phyloP scores from a whole-genome alignment of 92 coral and sea anemone species.

The Epizoanthus rinbou region DNA sequence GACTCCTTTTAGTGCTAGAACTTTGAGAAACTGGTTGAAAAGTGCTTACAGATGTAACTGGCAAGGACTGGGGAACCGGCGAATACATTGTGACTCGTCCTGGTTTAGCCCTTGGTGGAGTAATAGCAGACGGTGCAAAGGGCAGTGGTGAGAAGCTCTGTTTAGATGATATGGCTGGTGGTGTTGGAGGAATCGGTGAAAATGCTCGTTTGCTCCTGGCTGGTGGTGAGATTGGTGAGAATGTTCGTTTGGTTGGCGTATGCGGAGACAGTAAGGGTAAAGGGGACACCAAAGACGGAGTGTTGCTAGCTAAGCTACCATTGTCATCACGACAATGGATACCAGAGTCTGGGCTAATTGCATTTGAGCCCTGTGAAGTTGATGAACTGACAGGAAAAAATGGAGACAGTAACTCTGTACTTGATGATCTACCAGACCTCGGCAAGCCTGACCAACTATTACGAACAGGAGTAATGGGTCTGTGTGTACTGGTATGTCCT shows the following conservation, averaged over 20 bases:
- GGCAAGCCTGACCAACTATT: conserved; percentile 73
- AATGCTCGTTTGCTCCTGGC: conserved; percentile 70
- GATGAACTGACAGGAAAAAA: conserved; percentile 59
- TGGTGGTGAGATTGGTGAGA: conserved; percentile 96
- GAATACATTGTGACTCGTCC: conserved; percentile 93
- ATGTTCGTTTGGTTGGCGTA: conserved; percentile 95
- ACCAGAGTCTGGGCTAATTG: conserved; percentile 98
- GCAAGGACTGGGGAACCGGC: conserved; percentile 87
- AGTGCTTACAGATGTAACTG: conserved; percentile 86
- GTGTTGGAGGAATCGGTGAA: conserved; percentile 87
- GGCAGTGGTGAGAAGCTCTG: conserved; percentile 76
- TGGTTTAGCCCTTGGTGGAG: conserved; percentile 87
- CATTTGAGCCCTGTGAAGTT: conserved; percentile 58
- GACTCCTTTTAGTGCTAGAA: conserved; percentile 30
- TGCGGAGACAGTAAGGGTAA: conserved; percentile 86
- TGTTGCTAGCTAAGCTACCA: conserved; percentile 72
- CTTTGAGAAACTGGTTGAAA: conserved; percentile 89
- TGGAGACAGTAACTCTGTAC: conserved; percentile 81
- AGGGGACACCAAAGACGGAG: conserved; percentile 89
- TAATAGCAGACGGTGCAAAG: conserved; percentile 94
- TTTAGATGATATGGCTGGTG: conserved; percentile 93
- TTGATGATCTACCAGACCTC: conserved; percentile 83
- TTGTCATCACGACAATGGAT: conserved; percentile 89
- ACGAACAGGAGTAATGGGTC: conserved; percentile 63
- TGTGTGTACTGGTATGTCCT: conserved; percentile 58